phyloP scores from a whole-genome alignment of 2,888 invertebrate species.

The Villa cingulata region DNA sequence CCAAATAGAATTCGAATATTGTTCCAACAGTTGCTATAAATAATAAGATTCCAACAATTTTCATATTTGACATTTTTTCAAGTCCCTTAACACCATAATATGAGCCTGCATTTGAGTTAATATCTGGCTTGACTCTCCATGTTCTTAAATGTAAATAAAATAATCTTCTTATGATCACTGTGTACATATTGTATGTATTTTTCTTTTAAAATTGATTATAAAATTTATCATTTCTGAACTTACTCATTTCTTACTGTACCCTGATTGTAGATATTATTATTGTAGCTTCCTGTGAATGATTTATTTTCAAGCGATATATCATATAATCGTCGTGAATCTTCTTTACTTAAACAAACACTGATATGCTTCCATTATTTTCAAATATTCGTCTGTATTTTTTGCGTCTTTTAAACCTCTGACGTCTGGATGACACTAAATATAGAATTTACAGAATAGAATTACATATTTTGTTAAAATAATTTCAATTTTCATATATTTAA shows the following conservation, averaged over 20 bases:
- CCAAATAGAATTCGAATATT: constrained; percentile 44
- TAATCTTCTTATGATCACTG: no score
- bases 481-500: neutral
- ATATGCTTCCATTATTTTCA: constrained; percentile 67
- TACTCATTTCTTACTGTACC: no score
- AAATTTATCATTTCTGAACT: no score
- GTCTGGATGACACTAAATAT: constrained; percentile 64
- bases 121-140: constrained; percentile 26
- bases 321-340: constrained; percentile 47
- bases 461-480: neutral
- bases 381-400: constrained; percentile 52
- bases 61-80: constrained; percentile 45
- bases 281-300: no score
- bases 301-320: constrained; percentile 37
- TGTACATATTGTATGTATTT: no score
- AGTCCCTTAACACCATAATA: constrained; percentile 52
- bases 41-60: constrained; percentile 44
- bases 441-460: neutral
- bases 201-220: no score
- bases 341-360: constrained; percentile 59
- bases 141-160: constrained; percentile 12
- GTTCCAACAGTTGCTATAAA: constrained; percentile 44
- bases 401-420: constrained; percentile 27
- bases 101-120: constrained; percentile 29
- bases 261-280: no score